phyloP scores from a whole-genome alignment of 2,113 vertebrate species.

The Pseudopipra pipra region DNA sequence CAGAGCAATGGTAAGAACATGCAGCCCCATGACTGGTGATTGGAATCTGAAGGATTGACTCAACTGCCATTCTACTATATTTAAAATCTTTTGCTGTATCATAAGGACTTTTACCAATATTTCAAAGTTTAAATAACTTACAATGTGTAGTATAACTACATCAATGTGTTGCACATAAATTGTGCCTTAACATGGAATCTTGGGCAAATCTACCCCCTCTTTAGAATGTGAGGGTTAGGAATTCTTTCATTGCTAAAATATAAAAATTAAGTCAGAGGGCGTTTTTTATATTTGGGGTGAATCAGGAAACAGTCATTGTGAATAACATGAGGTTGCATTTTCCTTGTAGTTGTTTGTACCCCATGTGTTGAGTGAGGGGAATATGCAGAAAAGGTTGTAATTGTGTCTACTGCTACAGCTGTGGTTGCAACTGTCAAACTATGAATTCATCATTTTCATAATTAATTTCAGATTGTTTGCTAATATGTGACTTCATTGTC shows the following conservation, averaged over 20 bases:
- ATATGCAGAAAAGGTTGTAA: not conserved
- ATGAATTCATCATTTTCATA: not conserved
- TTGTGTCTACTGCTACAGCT: not conserved
- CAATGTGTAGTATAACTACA: not conserved
- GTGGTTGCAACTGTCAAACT: not conserved
- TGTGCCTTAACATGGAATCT: constrained; percentile 38
- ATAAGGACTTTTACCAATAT: not conserved
- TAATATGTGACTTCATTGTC: not conserved
- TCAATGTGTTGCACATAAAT: not conserved
- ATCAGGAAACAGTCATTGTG: not conserved
- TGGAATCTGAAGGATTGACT: not conserved
- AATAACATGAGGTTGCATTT: not conserved
- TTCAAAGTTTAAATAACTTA: not conserved
- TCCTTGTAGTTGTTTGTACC: not conserved
- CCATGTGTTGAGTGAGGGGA: not conserved
- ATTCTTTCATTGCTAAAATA: not conserved
- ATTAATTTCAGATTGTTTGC: not conserved
- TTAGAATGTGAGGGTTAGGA: not conserved
- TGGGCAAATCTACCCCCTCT: not conserved
- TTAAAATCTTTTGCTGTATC: not conserved
- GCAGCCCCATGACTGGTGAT: not conserved
- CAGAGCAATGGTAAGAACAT: not conserved
- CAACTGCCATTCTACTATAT: not conserved
- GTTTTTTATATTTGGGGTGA: not conserved
- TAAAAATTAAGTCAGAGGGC: not conserved